Evolutionary conservation across 2,113 vertebrate species (phyloP), one percentile per base, ranked within the genome.

Genomic region (Hemicordylus capensis): DNA sequence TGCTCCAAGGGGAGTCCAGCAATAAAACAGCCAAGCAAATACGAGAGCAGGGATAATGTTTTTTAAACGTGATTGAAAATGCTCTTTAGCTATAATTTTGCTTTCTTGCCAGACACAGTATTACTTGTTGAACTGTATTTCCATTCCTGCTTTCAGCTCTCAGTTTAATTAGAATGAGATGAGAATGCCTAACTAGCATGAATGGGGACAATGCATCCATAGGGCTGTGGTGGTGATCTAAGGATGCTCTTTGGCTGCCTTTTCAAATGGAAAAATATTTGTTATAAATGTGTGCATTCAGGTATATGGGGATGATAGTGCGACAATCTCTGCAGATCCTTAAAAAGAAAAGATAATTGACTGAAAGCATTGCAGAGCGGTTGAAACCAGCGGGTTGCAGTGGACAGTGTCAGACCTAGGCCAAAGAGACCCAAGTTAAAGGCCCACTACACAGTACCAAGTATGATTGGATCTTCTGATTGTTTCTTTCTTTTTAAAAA

Each of bases 31-130:
- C 0, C 0, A 70, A 74, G 56, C 78, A 76, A 87, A 75, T 78
- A 46, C n/a, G 73, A 78, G 37, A 17, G 48, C 9, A 83, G 26
- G 3, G 0, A 2, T 87, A 0, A 0, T 1, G 3, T 90, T 89
- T 83, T 42, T 31, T 31, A 9, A 72, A n/a, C 24, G 19, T 44
- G 74, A 75, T 85, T 92, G 90, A 80, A 76, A 86, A 28, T 51
- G 90, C 79, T 77, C n/a, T 91, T 67, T 63, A 81, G 64, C 66
- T 15, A 88, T 12, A 51, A 91, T 67, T 85, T 73, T 87, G 28
- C 1, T 1, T 19, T 77, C 2, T 87, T 85, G 63, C 70, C 76
- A 73, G 80, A 46, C 48, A 72, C n/a, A 69, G 37, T 85, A 44
- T 15, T 1, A 14, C 72, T 88, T 86, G 72, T 81, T 88, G 0